phyloP scores from a whole-genome alignment of 2,113 vertebrate genomes.

The Garra rufa region DNA sequence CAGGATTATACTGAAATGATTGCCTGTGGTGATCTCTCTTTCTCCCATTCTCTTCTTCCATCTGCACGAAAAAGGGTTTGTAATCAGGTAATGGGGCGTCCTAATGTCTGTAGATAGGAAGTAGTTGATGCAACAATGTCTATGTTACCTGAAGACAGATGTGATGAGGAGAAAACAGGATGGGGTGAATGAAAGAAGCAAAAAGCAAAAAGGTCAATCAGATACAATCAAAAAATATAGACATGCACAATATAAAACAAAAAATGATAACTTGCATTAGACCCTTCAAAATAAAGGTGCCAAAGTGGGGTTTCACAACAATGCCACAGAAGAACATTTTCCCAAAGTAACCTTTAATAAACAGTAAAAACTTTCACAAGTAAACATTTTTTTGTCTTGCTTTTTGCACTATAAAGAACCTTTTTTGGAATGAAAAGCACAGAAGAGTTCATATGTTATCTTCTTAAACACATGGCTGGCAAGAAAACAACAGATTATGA shows the following conservation, averaged over 20 bases:
- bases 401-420: no score
- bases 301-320: no score
- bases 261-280: not conserved
- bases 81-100: not conserved
- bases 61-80: conserved; percentile 8
- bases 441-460: not conserved
- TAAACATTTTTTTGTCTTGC: no score
- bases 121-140: conserved; percentile 61
- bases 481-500: not conserved
- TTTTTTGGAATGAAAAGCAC: no score
- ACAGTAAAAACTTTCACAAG: no score
- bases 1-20: conserved; percentile 73
- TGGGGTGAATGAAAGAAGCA: conserved; percentile 47
- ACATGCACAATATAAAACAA: no score
- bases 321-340: no score
- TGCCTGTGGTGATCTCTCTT: conserved; percentile 61
- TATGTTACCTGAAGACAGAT: conserved; percentile 48
- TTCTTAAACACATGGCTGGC: not conserved
- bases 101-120: conserved; percentile 57
- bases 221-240: not conserved
- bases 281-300: no score
- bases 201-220: conserved; percentile 50
- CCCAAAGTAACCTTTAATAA: no score
- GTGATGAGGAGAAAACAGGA: not conserved
- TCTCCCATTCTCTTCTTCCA: conserved; percentile 40